These are phyloP conservation scores for Siniperca undulata DNA, from an alignment of 2,797 vertebrate species.

Conservation along the genomic window DNA sequence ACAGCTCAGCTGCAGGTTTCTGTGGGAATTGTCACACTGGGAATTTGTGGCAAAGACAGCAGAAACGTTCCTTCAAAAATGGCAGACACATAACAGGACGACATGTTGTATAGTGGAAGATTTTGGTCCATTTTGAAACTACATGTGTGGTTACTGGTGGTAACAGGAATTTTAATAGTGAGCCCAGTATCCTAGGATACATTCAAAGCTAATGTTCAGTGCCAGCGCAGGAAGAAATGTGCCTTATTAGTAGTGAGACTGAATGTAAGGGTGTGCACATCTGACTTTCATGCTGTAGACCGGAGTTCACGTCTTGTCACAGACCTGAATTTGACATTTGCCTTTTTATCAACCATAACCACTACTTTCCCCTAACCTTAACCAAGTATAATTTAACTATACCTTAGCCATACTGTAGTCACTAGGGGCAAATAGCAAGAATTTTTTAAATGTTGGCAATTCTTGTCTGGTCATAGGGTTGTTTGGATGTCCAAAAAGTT, in stretches of 20 bases:
- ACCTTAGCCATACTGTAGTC: background rate
- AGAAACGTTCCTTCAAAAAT: background rate
- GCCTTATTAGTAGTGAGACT: background rate
- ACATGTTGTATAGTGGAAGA: background rate
- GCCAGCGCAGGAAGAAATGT: background rate
- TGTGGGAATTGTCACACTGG: background rate
- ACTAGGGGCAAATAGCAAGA: background rate
- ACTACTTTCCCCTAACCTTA: background rate
- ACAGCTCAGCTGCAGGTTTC: slow-evolving; percentile 2
- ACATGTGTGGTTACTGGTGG: background rate
- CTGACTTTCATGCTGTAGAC: background rate
- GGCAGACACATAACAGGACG: background rate
- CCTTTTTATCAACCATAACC: background rate
- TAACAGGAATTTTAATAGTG: background rate
- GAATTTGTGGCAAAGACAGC: background rate
- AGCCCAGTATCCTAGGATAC: background rate
- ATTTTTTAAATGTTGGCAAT: background rate
- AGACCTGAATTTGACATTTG: background rate
- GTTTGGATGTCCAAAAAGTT: background rate
- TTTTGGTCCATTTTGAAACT: background rate
- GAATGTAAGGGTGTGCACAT: background rate
- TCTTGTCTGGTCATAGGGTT: background rate
- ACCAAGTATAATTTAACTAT: background rate
- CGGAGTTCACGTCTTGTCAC: background rate
- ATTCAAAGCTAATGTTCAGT: background rate